Conservation (phyloP, 92 coral and sea anemone genomes). For the Palythoa caribaeorum region DNA sequence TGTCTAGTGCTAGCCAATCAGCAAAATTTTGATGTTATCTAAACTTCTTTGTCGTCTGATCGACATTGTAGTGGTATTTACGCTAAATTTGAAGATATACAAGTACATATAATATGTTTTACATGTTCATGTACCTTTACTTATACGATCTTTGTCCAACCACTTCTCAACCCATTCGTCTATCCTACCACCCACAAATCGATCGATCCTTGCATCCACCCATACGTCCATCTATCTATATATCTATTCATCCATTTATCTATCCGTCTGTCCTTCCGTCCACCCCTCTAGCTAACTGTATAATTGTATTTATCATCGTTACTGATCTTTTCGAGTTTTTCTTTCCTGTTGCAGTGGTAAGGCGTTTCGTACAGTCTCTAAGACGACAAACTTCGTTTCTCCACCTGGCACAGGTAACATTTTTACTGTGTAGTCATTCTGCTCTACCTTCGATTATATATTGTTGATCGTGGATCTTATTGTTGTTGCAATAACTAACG, state of each 20-base stretch:
- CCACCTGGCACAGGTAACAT: slow-evolving; percentile 91
- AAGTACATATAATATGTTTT: neutral
- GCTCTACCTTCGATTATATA: neutral
- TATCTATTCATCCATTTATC: neutral
- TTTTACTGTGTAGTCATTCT: neutral
- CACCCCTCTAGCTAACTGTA: neutral
- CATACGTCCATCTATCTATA: neutral
- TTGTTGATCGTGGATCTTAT: neutral
- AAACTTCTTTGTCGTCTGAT: too few species aligned
- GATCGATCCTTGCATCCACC: neutral
- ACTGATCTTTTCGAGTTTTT: neutral
- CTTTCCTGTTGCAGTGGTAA: slow-evolving; percentile 69
- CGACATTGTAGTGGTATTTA: too few species aligned
- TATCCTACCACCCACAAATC: neutral
- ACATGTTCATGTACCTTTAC: too few species aligned
- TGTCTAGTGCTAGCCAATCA: neutral
- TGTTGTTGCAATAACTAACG: too few species aligned
- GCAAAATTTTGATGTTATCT: too few species aligned
- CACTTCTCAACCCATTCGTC: neutral
- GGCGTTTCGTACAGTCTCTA: slow-evolving; percentile 91
- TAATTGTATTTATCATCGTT: neutral
- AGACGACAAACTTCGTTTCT: slow-evolving; percentile 97
- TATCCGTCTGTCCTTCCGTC: neutral
- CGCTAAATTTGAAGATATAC: too few species aligned
- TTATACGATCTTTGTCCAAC: too few species aligned